Evolutionary conservation across 2,797 vertebrate genomes (phyloP).

Genomic region (Ctenopoma kingsleyae): DNA sequence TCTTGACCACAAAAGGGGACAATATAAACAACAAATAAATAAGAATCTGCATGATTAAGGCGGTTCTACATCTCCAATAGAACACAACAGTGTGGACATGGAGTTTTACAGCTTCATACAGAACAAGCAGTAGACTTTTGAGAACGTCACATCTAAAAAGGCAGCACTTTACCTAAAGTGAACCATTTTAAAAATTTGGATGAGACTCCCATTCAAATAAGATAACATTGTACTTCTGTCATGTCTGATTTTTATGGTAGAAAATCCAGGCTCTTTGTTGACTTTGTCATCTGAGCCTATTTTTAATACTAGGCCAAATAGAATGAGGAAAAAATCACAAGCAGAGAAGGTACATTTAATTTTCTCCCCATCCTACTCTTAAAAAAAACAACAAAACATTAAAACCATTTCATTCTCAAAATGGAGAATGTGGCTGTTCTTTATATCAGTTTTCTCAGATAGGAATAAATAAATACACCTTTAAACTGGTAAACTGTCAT

Average conservation of each 20-base stretch:
- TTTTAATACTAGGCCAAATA: slow-evolving; percentile 64
- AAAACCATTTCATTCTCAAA: slow-evolving; percentile 66
- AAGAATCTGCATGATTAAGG: slow-evolving; percentile 86
- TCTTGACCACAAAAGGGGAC: slow-evolving; percentile 77
- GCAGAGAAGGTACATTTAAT: slow-evolving; percentile 48
- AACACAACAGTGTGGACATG: slow-evolving; percentile 82
- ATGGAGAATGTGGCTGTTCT: slow-evolving; percentile 65
- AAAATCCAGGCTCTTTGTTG: slow-evolving; percentile 42
- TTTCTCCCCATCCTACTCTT: slow-evolving; percentile 35
- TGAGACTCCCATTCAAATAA: slow-evolving; percentile 63
- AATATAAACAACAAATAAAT: slow-evolving; percentile 85
- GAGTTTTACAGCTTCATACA: slow-evolving; percentile 82
- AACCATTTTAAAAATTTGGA: slow-evolving; percentile 66
- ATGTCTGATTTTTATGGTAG: slow-evolving; percentile 30
- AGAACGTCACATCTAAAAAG: slow-evolving; percentile 75
- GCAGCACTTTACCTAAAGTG: slow-evolving; percentile 73
- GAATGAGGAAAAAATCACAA: slow-evolving; percentile 38
- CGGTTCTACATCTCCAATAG: slow-evolving; percentile 86
- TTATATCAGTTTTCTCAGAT: slow-evolving; percentile 78
- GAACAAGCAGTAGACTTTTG: slow-evolving; percentile 80
- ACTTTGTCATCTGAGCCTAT: slow-evolving; percentile 55
- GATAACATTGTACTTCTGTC: slow-evolving; percentile 49
- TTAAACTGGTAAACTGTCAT: slow-evolving; percentile 80
- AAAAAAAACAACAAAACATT: slow-evolving; percentile 42
- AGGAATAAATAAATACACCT: slow-evolving; percentile 87